Conservation (phyloP, 1,140 invertebrate species). For the Euwallacea fornicatus region DNA sequence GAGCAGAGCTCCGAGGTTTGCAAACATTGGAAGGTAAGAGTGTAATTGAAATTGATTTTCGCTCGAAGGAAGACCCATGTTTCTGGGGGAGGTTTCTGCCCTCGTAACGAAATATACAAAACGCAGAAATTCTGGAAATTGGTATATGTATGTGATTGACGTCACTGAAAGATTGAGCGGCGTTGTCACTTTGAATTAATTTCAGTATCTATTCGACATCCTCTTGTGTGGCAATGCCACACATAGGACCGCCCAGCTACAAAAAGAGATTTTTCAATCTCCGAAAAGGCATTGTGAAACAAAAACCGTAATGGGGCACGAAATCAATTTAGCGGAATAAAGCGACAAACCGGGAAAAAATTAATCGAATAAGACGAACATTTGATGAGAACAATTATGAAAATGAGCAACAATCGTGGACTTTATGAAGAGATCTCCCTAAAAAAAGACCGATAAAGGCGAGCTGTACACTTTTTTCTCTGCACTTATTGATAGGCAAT, state of each 20-base stretch:
- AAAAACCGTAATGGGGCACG: slow-evolving; percentile 1
- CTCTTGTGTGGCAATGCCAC: too few species aligned
- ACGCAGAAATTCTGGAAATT: too few species aligned
- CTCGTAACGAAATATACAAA: background rate
- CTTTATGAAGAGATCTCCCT: background rate
- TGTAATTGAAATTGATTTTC: slow-evolving; percentile 19
- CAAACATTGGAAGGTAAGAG: slow-evolving; percentile 25
- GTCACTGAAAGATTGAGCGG: too few species aligned
- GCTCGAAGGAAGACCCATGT: background rate
- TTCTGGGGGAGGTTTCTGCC: background rate
- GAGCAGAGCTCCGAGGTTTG: slow-evolving; percentile 10
- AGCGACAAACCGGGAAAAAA: background rate
- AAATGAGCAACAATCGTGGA: background rate
- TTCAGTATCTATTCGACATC: too few species aligned
- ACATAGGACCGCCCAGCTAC: too few species aligned
- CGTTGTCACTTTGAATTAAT: too few species aligned
- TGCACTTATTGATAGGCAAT: too few species aligned
- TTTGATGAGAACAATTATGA: slow-evolving; percentile 1
- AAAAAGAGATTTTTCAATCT: too few species aligned
- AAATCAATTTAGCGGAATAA: slow-evolving; percentile 1
- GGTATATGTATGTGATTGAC: too few species aligned
- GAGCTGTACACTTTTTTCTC: too few species aligned
- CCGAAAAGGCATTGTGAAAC: background rate
- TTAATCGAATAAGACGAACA: slow-evolving; percentile 13
- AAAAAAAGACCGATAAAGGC: background rate